Conservation (phyloP, 2,113 vertebrate species). For the Syngnathoides biaculeatus region DNA sequence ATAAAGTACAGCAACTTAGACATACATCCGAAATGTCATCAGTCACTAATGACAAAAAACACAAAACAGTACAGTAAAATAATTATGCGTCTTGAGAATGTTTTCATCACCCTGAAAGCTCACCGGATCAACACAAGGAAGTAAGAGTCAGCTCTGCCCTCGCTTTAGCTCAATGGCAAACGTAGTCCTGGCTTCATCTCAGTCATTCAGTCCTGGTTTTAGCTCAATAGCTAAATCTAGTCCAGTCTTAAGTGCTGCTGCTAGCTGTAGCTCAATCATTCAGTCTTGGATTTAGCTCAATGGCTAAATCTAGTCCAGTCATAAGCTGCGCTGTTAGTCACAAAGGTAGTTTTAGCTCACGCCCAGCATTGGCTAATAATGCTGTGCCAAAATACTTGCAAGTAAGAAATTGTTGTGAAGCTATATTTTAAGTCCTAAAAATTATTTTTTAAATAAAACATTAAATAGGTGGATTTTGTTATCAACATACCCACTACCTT, state of each 20-base stretch:
- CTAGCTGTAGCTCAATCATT: too few relatives aligned
- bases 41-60: neutral
- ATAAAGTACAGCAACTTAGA: conserved; percentile 41
- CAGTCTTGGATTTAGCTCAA: too few relatives aligned
- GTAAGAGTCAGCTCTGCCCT: neutral
- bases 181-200: neutral
- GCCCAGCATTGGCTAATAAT: neutral
- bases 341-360: too few relatives aligned
- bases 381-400: neutral
- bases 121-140: neutral
- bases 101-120: neutral
- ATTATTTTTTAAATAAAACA: neutral
- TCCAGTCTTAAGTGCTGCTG: neutral
- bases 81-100: neutral
- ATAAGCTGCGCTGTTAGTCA: too few relatives aligned
- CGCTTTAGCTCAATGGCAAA: neutral
- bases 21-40: conserved; percentile 13
- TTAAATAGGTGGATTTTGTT: neutral
- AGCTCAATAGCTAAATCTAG: neutral
- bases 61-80: neutral
- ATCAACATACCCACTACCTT: neutral
- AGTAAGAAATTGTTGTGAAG: neutral
- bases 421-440: neutral
- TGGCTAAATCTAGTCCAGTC: too few relatives aligned
- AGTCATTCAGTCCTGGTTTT: neutral